Evolutionary conservation across 1,140 invertebrate species (phyloP), one percentile per base, ranked within the genome.

Genomic region (Cataglyphis hispanica): DNA sequence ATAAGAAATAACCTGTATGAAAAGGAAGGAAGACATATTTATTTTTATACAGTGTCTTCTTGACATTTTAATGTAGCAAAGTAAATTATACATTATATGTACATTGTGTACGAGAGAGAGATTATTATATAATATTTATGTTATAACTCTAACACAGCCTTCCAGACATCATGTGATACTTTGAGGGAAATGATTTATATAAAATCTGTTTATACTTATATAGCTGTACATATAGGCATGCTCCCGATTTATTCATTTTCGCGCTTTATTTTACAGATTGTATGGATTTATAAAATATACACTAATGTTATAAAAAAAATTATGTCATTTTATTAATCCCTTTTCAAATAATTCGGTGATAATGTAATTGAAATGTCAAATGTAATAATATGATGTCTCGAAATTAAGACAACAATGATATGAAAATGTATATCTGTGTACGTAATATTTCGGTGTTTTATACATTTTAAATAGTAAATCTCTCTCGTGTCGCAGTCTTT

Each of bases 31-130:
- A 83, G 67, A 83, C 78, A 40, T 63, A 67, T 83, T 74, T 72
- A 83, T 83, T 83, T 83, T 83, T 74, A 83, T 72, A 70, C 66
- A 43, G 2, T 72, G 53, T 83, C 66, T 81, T 80, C 64, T 81
- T 46, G n/a, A 80, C 31, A n/a, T 70, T 69, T 67, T 25, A 69
- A 69, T 27, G 19, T 27, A 50, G 25, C 11, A 46, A 67, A 53
- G 1, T 46, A 25, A 69, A 40, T 56, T 67, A 40, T 2, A 80
- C 56, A 50, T 50, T 50, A 50, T 67, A 27, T 43, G 74, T 63
- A 66, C 40, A 78, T 80, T 67, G 11, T 70, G 70, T 11, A 50
- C 46, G 46, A 50, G 46, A 50, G 40, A 40, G 46, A 50, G 34
- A 80, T 40, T 25, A 7, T 69, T 80, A 16, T 56, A 37, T 77